A percentile compares a stretch with the other conserved stretches of the same genome.
Evolutionary conservation across 2,888 invertebrate species (phyloP).

Genomic region (Drosophila yooni): DNA sequence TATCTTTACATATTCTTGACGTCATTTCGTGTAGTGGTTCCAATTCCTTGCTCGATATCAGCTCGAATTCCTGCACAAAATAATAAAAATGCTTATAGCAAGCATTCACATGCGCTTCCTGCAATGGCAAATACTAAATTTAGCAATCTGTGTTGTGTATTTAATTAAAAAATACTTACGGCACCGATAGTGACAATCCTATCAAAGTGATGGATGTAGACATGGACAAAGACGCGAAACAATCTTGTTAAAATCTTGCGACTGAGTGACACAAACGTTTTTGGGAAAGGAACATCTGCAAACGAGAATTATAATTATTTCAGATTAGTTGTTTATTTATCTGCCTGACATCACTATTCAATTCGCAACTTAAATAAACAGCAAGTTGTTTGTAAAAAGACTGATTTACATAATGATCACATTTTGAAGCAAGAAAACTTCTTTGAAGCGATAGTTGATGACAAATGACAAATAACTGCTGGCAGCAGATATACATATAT

Average conservation of each 20-base stretch:
- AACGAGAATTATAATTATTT: slow-evolving; percentile 7
- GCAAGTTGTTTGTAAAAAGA: neutral
- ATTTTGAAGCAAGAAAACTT: neutral
- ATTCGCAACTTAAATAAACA: neutral
- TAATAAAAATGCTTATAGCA: slow-evolving; percentile 98
- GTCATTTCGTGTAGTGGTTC: slow-evolving; percentile 94
- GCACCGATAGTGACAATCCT: slow-evolving; percentile 94
- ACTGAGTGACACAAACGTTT: slow-evolving; percentile 91
- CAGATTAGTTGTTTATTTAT: neutral
- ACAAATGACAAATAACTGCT: neutral
- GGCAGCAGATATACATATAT: neutral
- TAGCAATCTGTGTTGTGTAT: neutral
- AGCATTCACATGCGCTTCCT: slow-evolving; percentile 95
- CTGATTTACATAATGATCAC: neutral
- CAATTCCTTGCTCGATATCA: slow-evolving; percentile 93
- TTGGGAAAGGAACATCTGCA: slow-evolving; percentile 93
- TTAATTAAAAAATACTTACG: slow-evolving; percentile 86
- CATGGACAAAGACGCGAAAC: slow-evolving; percentile 96
- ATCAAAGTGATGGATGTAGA: slow-evolving; percentile 97
- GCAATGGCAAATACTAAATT: neutral
- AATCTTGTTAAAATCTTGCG: slow-evolving; percentile 94
- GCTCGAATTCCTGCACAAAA: slow-evolving; percentile 94
- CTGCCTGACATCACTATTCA: neutral
- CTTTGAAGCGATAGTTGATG: neutral
- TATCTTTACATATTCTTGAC: slow-evolving; percentile 89